Evolutionary conservation across 2,888 invertebrate species (phyloP).

Genomic region (Meiosimyza decipiens): DNA sequence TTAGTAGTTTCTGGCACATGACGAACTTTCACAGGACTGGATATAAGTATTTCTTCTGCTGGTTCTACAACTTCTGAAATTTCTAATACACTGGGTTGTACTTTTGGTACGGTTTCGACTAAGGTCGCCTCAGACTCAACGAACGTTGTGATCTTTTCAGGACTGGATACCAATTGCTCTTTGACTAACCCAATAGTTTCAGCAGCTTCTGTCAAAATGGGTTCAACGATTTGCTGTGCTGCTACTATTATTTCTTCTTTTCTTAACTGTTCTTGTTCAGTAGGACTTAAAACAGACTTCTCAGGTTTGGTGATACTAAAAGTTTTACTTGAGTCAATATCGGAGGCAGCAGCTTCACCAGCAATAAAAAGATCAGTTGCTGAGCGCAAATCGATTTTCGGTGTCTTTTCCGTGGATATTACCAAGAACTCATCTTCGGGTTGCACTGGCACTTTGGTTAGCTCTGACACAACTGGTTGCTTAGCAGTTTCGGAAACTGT

Average conservation of each 20-base stretch:
- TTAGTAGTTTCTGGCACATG: neutral
- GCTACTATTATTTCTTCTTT: no score
- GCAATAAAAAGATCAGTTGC: constrained; percentile 62
- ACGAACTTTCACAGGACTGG: constrained; percentile 23
- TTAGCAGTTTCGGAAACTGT: neutral
- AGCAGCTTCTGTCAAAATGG: neutral
- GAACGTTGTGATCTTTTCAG: neutral
- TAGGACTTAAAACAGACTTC: no score
- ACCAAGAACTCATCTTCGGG: neutral
- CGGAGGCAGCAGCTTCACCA: constrained; percentile 45
- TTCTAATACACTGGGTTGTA: no score
- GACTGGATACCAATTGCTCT: no score
- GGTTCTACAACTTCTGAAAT: constrained; percentile 5
- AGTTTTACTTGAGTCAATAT: neutral
- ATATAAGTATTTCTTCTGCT: neutral
- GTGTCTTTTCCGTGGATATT: constrained; percentile 32
- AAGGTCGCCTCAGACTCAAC: neutral
- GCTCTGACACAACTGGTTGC: neutral
- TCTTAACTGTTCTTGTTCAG: no score
- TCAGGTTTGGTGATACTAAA: no score
- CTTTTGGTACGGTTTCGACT: neutral
- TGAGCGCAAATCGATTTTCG: constrained; percentile 52
- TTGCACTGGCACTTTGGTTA: neutral
- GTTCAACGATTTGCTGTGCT: neutral
- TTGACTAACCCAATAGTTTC: neutral